Evolutionary conservation across 2,797 vertebrate genomes (phyloP).

Genomic region (Discoglossus pictus): DNA sequence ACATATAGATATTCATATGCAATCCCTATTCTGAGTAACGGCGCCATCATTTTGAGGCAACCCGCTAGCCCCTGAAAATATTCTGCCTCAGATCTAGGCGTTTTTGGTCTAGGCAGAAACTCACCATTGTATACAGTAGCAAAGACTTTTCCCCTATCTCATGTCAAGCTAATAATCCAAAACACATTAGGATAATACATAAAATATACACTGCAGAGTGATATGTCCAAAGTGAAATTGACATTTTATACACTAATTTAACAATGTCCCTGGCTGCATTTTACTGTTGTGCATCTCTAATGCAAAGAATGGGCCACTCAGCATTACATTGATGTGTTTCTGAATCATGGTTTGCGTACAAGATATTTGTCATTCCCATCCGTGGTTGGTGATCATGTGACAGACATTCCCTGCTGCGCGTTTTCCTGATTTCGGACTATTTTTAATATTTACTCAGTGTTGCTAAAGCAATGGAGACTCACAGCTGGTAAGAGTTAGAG

Average conservation of each 20-base stretch:
- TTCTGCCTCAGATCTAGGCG: no score
- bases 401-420: constrained; percentile 67
- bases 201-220: constrained; percentile 45
- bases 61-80: no score
- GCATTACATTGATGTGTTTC: not conserved
- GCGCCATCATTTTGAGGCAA: no score
- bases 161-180: constrained; percentile 39
- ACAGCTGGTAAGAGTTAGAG: constrained; percentile 70
- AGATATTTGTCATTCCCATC: constrained; percentile 1
- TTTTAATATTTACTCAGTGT: constrained; percentile 73
- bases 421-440: constrained; percentile 67
- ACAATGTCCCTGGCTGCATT: constrained; percentile 2
- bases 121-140: no score
- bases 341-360: not conserved
- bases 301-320: not conserved
- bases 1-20: no score
- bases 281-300: not conserved
- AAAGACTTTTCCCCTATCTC: constrained; percentile 1
- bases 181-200: constrained; percentile 48
- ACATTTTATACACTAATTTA: constrained; percentile 22
- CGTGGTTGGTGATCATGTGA: constrained; percentile 55
- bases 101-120: no score
- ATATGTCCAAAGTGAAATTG: constrained; percentile 34
- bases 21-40: no score
- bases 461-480: constrained; percentile 59